phyloP scores from a whole-genome alignment of 2,797 vertebrate genomes.

The Apogon talboti region DNA sequence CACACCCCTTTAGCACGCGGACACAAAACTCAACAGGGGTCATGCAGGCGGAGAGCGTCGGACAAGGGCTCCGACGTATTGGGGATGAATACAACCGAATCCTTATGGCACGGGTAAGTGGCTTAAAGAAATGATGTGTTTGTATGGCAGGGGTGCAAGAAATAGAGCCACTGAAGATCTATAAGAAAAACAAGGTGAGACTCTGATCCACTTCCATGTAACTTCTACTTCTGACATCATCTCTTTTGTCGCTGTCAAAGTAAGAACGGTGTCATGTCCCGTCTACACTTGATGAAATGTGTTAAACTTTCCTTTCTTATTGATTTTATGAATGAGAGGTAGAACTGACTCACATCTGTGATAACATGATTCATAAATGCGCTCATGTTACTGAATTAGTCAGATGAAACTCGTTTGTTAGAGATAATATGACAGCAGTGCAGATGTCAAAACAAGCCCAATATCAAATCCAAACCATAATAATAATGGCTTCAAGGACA shows the following conservation, averaged over 20 bases:
- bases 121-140: slow-evolving; percentile 1
- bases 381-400: no score
- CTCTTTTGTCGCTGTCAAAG: no score
- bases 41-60: slow-evolving; percentile 85
- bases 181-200: no score
- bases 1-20: slow-evolving; percentile 63
- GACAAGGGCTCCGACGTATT: slow-evolving; percentile 88
- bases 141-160: not conserved
- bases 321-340: no score
- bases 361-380: not conserved
- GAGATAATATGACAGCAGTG: not conserved
- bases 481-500: no score
- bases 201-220: no score
- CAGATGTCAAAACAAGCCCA: not conserved
- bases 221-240: no score
- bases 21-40: slow-evolving; percentile 78
- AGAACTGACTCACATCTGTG: no score
- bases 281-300: no score
- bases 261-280: no score
- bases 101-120: slow-evolving; percentile 74
- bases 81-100: slow-evolving; percentile 89
- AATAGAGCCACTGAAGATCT: not conserved
- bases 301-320: no score
- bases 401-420: not conserved
- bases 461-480: not conserved